These are phyloP conservation scores for Hymenopus coronatus DNA, from an alignment of 2,888 invertebrate genomes.

Conservation along the genomic window DNA sequence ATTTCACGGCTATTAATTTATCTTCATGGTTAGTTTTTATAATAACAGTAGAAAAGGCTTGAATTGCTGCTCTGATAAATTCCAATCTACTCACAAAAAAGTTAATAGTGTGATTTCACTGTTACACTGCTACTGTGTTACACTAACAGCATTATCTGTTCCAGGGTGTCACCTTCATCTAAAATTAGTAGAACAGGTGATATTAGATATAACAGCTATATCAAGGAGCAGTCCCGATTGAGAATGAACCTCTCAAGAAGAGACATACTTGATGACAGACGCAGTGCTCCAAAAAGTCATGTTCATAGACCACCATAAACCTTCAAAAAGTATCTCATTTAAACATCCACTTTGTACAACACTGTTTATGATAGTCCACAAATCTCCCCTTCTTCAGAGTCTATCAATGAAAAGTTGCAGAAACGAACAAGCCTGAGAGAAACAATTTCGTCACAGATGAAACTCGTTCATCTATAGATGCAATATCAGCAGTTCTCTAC, in stretches of 20 bases:
- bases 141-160: neutral
- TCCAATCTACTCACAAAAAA: too few relatives aligned
- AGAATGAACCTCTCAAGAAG: neutral
- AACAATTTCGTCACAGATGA: neutral
- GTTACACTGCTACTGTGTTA: too few relatives aligned
- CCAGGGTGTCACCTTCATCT: neutral
- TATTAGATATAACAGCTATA: neutral
- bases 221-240: neutral
- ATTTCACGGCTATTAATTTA: too few relatives aligned
- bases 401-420: neutral
- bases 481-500: neutral
- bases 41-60: too few relatives aligned
- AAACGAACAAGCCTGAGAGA: neutral
- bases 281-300: neutral
- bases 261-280: too few relatives aligned
- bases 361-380: neutral
- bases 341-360: neutral
- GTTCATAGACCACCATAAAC: neutral
- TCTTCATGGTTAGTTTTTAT: too few relatives aligned
- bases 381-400: neutral
- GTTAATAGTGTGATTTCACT: too few relatives aligned
- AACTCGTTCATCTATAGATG: neutral
- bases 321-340: constrained; percentile 1
- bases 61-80: too few relatives aligned
- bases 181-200: neutral